These are phyloP conservation scores for Chelonus insularis DNA, from an alignment of 1,140 invertebrate genomes.

Conservation along the genomic window DNA sequence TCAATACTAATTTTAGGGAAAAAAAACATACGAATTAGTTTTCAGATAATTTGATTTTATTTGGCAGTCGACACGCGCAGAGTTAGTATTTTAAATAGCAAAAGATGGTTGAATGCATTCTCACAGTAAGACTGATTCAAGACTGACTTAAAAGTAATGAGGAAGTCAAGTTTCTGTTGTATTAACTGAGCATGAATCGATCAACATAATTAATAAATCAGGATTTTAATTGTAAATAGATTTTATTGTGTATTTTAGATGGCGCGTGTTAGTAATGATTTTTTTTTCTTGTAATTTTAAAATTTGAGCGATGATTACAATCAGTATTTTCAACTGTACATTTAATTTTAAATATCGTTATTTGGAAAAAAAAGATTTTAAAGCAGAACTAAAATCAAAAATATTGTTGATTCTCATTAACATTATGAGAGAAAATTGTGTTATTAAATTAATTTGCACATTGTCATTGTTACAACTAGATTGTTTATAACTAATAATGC, in stretches of 20 bases:
- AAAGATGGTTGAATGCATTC: neutral
- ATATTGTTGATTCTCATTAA: too few relatives aligned
- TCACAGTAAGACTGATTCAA: slow-evolving; percentile 8
- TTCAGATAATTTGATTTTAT: neutral
- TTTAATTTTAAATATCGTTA: too few relatives aligned
- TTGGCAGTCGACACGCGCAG: neutral
- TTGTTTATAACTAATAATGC: too few relatives aligned
- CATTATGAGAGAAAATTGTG: too few relatives aligned
- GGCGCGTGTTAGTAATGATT: neutral
- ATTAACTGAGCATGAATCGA: neutral
- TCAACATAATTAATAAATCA: neutral
- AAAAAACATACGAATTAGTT: neutral
- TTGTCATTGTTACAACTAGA: too few relatives aligned
- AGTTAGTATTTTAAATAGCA: neutral
- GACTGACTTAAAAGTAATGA: neutral
- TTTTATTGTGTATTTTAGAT: neutral
- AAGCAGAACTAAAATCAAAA: too few relatives aligned
- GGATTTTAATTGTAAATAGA: neutral
- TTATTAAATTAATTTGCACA: too few relatives aligned
- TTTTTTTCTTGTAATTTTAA: neutral
- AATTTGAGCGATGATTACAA: too few relatives aligned
- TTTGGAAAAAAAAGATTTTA: too few relatives aligned
- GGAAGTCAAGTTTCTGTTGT: neutral
- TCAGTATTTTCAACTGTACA: too few relatives aligned
- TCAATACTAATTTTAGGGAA: neutral